Evolutionary conservation across 2,113 vertebrate genomes (phyloP).

Genomic region (Gallinago jamesoni): DNA sequence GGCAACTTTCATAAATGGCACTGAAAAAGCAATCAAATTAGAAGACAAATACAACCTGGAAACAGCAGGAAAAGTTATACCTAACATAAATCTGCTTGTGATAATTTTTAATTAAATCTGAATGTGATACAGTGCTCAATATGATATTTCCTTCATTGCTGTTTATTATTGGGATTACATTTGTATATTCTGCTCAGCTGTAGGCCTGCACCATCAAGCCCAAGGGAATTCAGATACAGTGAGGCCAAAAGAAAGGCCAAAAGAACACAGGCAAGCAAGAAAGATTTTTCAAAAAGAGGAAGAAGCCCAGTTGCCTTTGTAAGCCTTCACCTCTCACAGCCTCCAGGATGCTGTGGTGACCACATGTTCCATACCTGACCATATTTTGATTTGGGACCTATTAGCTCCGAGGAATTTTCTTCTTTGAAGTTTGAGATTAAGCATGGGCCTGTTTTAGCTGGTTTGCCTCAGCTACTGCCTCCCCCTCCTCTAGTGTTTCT

Average conservation of each 20-base stretch:
- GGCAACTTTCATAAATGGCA: background rate
- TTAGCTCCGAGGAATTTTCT: constrained; percentile 28
- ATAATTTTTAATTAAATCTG: constrained; percentile 67
- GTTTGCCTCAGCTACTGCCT: background rate
- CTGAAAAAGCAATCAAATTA: constrained; percentile 52
- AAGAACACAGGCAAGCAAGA: background rate
- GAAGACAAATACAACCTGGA: constrained; percentile 54
- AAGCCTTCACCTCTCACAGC: background rate
- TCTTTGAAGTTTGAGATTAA: constrained; percentile 56
- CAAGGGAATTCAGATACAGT: background rate
- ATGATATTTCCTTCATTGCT: background rate
- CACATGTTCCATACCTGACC: constrained; percentile 57
- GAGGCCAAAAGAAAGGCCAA: constrained; percentile 21
- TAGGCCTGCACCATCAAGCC: background rate
- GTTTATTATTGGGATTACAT: constrained; percentile 4
- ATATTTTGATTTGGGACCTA: constrained; percentile 47
- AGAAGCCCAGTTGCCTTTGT: background rate
- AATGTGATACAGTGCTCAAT: constrained; percentile 18
- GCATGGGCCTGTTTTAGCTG: background rate
- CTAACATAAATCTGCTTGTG: constrained; percentile 52
- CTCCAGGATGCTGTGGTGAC: constrained; percentile 35
- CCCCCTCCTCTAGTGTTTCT: background rate
- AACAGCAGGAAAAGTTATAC: constrained; percentile 59
- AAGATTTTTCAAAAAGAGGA: background rate
- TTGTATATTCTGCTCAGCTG: constrained; percentile 8